phyloP scores from a whole-genome alignment of 2,888 invertebrate genomes.

The Apodemia hepburni region DNA sequence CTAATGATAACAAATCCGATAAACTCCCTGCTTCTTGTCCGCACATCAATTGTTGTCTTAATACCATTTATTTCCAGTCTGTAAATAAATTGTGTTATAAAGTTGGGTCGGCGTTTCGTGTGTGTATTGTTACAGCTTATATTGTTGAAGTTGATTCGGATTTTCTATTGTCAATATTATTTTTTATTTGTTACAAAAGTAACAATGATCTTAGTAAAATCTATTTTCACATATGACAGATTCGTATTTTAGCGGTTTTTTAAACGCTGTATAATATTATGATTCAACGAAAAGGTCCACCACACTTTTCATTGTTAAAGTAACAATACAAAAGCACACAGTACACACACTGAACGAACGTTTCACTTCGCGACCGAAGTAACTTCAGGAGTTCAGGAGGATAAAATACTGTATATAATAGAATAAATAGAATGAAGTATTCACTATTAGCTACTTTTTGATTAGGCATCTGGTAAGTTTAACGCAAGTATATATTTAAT shows the following conservation, averaged over 20 bases:
- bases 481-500: background rate
- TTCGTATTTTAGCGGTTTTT: too few species aligned
- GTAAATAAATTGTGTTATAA: conserved; percentile 11
- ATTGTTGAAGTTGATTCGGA: conserved; percentile 1
- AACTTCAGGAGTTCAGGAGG: too few species aligned
- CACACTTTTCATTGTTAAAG: too few species aligned
- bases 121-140: background rate
- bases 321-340: too few species aligned
- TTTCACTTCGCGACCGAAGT: too few species aligned
- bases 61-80: conserved; percentile 12
- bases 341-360: too few species aligned
- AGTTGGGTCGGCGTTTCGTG: background rate
- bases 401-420: too few species aligned
- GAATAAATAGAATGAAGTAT: too few species aligned
- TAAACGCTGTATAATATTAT: too few species aligned
- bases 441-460: too few species aligned
- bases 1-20: conserved; percentile 54
- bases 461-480: background rate
- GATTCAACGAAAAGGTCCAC: too few species aligned
- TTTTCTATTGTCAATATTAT: conserved; percentile 1
- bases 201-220: background rate
- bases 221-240: too few species aligned
- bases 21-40: conserved; percentile 23
- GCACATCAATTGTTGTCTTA: conserved; percentile 12
- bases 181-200: background rate